A percentile compares a stretch with the other conserved stretches of the same genome.
Evolutionary conservation across 2,113 vertebrate species (phyloP).

Genomic region (Calidris pygmaea): DNA sequence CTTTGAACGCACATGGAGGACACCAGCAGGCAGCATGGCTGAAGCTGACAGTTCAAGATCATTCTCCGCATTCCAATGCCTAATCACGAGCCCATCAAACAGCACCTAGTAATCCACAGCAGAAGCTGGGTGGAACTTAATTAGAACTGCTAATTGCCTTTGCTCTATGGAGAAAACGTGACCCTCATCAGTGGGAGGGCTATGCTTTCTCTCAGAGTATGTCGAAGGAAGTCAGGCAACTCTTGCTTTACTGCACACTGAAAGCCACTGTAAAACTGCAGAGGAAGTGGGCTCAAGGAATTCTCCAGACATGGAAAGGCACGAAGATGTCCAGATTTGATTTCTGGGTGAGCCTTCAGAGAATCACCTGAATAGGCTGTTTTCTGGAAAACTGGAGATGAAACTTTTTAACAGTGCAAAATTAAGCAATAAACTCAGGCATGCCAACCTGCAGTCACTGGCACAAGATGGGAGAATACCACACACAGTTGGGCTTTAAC

Average conservation of each 20-base stretch:
- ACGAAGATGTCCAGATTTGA: neutral
- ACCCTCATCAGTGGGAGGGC: neutral
- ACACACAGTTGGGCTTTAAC: neutral
- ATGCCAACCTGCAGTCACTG: neutral
- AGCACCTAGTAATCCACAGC: neutral
- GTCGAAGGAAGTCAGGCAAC: neutral
- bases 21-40: neutral
- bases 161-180: rapidly evolving
- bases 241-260: neutral
- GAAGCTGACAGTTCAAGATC: neutral
- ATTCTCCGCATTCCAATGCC: neutral
- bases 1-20: neutral
- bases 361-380: neutral
- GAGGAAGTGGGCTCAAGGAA: neutral
- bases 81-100: neutral
- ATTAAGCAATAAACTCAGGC: neutral
- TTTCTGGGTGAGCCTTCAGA: neutral
- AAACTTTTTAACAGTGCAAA: neutral
- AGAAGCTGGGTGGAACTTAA: neutral
- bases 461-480: neutral
- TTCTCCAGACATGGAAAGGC: neutral
- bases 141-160: neutral
- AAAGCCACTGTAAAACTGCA: neutral
- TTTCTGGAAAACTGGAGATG: neutral
- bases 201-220: neutral